phyloP scores from a whole-genome alignment of 2,888 invertebrate genomes.

The Ichneumoninae sp. region DNA sequence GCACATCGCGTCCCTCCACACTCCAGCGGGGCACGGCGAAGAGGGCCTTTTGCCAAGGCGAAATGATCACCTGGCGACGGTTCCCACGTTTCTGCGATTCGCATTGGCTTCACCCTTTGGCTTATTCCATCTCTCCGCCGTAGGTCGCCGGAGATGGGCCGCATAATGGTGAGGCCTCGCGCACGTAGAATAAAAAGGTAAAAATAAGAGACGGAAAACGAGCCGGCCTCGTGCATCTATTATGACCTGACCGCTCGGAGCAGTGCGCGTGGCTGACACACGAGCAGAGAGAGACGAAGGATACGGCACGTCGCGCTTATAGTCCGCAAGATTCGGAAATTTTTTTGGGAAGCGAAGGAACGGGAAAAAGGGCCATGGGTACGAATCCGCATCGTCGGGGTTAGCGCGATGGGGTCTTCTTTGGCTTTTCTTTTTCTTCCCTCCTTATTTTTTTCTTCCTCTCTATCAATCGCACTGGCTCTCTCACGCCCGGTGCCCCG shows the following conservation, averaged over 20 bases:
- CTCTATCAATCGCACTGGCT: conserved; percentile 10
- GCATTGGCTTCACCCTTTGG: conserved; percentile 77
- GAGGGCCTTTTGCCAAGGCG: conserved; percentile 64
- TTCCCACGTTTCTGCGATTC: conserved; percentile 84
- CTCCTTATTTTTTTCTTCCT: conserved; percentile 5
- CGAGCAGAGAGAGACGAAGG: conserved; percentile 73
- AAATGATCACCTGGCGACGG: conserved; percentile 82
- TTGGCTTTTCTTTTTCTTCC: conserved; percentile 34
- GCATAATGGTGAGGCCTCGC: conserved; percentile 68
- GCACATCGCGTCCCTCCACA: conserved; percentile 37
- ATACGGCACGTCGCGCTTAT: conserved; percentile 68
- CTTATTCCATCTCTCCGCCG: conserved; percentile 72
- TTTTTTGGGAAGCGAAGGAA: conserved; percentile 76
- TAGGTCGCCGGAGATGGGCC: conserved; percentile 69
- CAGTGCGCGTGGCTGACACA: conserved; percentile 83
- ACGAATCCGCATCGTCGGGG: conserved; percentile 38
- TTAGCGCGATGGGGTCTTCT: conserved; percentile 28
- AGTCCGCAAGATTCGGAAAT: conserved; percentile 71
- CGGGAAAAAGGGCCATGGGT: conserved; percentile 64
- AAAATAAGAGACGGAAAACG: conserved; percentile 74
- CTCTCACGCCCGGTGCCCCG: conserved; percentile 47
- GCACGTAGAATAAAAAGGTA: conserved; percentile 59
- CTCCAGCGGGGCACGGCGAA: conserved; percentile 25
- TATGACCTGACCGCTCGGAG: conserved; percentile 79
- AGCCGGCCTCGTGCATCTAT: conserved; percentile 82